Conservation (phyloP, 2,797 vertebrate species). For the Poeciliopsis infans region DNA sequence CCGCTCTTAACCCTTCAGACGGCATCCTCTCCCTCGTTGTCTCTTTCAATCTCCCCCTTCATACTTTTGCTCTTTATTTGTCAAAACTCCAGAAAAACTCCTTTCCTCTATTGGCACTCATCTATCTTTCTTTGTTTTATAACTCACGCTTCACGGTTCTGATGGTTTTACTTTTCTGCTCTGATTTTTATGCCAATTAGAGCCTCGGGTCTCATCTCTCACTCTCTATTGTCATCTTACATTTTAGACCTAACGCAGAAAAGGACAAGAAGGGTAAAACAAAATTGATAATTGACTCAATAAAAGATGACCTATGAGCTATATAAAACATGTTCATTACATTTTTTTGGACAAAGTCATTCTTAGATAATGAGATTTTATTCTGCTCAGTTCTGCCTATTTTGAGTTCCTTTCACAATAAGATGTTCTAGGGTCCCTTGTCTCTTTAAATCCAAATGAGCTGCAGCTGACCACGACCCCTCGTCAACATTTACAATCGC, state of each 20-base stretch:
- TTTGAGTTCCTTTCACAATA: too few relatives aligned
- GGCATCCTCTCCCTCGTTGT: constrained; percentile 47
- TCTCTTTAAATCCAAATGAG: too few relatives aligned
- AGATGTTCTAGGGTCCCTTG: too few relatives aligned
- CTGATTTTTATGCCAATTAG: constrained; percentile 48
- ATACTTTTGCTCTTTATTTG: constrained; percentile 59
- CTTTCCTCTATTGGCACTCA: constrained; percentile 34
- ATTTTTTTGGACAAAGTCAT: too few relatives aligned
- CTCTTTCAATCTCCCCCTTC: constrained; percentile 40
- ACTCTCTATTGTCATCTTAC: constrained; percentile 61
- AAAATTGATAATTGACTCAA: background rate
- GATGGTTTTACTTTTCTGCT: constrained; percentile 23
- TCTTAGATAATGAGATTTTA: too few relatives aligned
- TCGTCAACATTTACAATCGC: too few relatives aligned
- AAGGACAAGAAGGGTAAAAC: constrained; percentile 27
- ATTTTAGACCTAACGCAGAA: constrained; percentile 43
- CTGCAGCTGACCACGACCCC: too few relatives aligned
- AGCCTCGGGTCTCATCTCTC: constrained; percentile 40
- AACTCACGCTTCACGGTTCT: constrained; percentile 34
- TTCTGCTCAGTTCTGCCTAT: too few relatives aligned
- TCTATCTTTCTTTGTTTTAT: constrained; percentile 30
- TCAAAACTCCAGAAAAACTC: constrained; percentile 52
- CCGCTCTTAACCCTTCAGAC: constrained; percentile 68
- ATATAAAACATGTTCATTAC: too few relatives aligned
- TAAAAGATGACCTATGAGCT: too few relatives aligned